Conservation (phyloP, 2,113 vertebrate species). For the Paradoxurus hermaphroditus region DNA sequence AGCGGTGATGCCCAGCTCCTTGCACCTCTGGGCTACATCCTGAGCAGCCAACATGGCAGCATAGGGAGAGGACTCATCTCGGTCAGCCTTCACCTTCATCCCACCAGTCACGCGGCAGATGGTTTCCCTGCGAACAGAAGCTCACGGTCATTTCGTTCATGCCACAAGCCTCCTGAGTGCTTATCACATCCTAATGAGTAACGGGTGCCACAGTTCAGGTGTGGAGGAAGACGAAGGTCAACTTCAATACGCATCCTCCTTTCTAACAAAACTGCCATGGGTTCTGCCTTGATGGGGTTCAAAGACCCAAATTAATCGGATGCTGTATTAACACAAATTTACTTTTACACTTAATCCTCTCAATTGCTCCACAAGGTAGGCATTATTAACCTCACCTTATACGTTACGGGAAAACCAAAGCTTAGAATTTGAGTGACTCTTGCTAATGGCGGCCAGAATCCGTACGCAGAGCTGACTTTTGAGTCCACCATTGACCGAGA, state of each 20-base stretch:
- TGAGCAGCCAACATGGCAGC: constrained; percentile 98
- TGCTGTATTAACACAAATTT: not conserved
- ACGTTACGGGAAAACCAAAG: not conserved
- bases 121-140: constrained; percentile 88
- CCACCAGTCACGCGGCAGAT: constrained; percentile 98
- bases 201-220: not conserved
- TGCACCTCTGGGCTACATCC: constrained; percentile 98
- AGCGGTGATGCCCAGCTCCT: constrained; percentile 97
- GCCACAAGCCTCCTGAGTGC: not conserved
- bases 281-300: not conserved
- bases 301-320: not conserved
- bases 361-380: not conserved
- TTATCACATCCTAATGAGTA: not conserved
- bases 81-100: constrained; percentile 99
- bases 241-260: not conserved
- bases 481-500: not conserved
- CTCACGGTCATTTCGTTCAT: not conserved
- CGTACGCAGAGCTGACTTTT: not conserved
- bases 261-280: not conserved
- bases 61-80: constrained; percentile 97
- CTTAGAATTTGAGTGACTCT: not conserved
- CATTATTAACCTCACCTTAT: not conserved
- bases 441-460: not conserved
- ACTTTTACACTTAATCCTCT: not conserved
- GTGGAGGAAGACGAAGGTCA: not conserved